These are phyloP conservation scores for Phalacrocorax pelagicus DNA, from an alignment of 2,113 vertebrate species.

Conservation along the genomic window DNA sequence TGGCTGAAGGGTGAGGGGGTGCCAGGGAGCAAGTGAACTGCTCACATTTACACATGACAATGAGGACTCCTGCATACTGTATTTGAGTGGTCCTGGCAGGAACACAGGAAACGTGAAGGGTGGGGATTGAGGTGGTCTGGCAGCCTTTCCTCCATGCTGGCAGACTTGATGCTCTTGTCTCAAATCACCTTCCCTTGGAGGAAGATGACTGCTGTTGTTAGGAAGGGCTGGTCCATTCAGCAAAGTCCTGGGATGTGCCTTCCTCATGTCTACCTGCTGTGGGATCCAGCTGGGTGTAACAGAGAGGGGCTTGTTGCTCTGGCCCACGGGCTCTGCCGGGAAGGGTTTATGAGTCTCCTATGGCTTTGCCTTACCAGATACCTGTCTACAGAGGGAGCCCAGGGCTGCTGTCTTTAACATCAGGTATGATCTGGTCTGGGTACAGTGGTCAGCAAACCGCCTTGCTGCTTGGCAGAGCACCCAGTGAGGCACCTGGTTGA, in stretches of 20 bases:
- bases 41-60: not conserved
- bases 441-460: rapidly evolving
- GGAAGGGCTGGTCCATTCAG: not conserved
- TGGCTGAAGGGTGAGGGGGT: rapidly evolving
- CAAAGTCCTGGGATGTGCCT: not conserved
- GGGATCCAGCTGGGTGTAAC: not conserved
- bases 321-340: not conserved
- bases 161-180: not conserved
- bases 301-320: not conserved
- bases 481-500: not conserved
- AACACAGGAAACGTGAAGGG: rapidly evolving
- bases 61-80: not conserved
- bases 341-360: not conserved
- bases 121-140: not conserved
- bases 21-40: not conserved
- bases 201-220: not conserved
- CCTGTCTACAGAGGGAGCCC: not conserved
- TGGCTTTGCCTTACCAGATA: not conserved
- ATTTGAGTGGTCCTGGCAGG: not conserved
- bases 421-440: not conserved
- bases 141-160: not conserved
- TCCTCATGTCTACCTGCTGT: not conserved
- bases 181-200: not conserved
- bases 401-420: not conserved
- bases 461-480: not conserved